phyloP scores from a whole-genome alignment of 2,888 invertebrate genomes.

The Acrobasis repandana region DNA sequence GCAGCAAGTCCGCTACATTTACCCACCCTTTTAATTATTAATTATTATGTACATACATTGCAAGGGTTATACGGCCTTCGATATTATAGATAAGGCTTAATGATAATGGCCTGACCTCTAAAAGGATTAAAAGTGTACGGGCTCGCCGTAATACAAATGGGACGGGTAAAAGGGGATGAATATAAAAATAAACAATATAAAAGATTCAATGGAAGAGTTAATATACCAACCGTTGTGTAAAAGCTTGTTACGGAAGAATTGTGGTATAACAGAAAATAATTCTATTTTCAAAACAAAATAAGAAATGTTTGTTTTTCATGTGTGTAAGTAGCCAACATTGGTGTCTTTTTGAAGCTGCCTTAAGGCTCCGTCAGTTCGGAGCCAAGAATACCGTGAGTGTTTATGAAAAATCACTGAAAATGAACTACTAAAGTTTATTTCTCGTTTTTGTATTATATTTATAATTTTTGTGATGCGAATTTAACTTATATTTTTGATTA shows the following conservation, averaged over 20 bases:
- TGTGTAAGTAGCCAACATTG: no score
- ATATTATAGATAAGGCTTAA: slow-evolving; percentile 41
- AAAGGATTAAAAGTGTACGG: slow-evolving; percentile 49
- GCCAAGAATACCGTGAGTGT: no score
- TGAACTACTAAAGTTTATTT: no score
- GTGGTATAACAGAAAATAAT: slow-evolving; percentile 12
- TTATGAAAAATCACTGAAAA: no score
- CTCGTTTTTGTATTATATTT: no score
- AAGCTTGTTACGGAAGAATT: slow-evolving; percentile 32
- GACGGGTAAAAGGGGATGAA: slow-evolving; percentile 33
- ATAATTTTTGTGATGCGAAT: no score
- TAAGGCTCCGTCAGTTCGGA: no score
- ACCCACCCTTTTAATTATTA: slow-evolving; percentile 36
- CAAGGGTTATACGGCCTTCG: slow-evolving; percentile 38
- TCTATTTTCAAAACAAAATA: no score
- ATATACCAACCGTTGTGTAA: slow-evolving; percentile 19
- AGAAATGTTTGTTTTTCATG: no score
- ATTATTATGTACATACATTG: slow-evolving; percentile 36
- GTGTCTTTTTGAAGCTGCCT: no score
- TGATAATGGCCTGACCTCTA: slow-evolving; percentile 45
- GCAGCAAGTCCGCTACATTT: not conserved
- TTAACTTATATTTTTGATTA: no score
- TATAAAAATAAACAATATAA: slow-evolving; percentile 42
- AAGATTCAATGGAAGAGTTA: slow-evolving; percentile 36
- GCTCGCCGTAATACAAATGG: slow-evolving; percentile 38